These are phyloP conservation scores for Mustela lutreola DNA, from an alignment of 2,113 vertebrate genomes.

Conservation along the genomic window DNA sequence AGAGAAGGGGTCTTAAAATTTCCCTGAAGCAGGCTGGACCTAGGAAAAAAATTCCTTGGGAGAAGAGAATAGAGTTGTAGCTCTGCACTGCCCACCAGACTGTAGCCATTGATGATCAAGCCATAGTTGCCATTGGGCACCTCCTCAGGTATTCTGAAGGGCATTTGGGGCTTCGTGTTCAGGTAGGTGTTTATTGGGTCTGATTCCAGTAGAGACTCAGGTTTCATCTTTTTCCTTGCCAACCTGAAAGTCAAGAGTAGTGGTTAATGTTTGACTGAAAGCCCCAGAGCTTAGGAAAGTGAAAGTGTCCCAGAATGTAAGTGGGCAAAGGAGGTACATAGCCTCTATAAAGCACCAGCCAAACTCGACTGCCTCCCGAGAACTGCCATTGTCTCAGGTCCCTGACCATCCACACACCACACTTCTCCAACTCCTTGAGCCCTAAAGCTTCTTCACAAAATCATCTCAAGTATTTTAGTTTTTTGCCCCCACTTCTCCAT, in stretches of 20 bases:
- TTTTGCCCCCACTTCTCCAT: background rate
- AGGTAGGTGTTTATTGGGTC: slow-evolving; percentile 85
- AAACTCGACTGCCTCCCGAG: background rate
- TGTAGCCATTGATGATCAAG: slow-evolving; percentile 95
- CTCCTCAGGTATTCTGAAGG: slow-evolving; percentile 89
- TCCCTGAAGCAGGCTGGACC: slow-evolving; percentile 22
- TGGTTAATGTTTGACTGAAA: slow-evolving; percentile 12
- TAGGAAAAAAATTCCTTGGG: slow-evolving; percentile 13
- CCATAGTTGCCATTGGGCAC: slow-evolving; percentile 91
- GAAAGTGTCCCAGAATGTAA: background rate
- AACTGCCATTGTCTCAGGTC: background rate
- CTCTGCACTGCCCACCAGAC: slow-evolving; percentile 90
- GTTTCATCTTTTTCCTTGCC: slow-evolving; percentile 92
- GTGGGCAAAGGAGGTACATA: background rate
- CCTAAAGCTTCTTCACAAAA: background rate
- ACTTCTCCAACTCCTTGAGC: background rate
- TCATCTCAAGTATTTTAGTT: slow-evolving; percentile 14
- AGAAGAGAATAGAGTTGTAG: slow-evolving; percentile 88
- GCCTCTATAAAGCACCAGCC: background rate
- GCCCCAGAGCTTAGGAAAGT: background rate
- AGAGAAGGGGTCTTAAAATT: slow-evolving; percentile 41
- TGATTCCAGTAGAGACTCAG: slow-evolving; percentile 83
- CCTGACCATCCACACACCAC: background rate
- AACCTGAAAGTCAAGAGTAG: slow-evolving; percentile 84
- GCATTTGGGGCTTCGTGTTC: slow-evolving; percentile 71